Percentiles rank a stretch among this genome's conserved stretches.
Evolutionary conservation across 2,888 invertebrate species (phyloP).

Genomic region (Watsonalla cultraria): DNA sequence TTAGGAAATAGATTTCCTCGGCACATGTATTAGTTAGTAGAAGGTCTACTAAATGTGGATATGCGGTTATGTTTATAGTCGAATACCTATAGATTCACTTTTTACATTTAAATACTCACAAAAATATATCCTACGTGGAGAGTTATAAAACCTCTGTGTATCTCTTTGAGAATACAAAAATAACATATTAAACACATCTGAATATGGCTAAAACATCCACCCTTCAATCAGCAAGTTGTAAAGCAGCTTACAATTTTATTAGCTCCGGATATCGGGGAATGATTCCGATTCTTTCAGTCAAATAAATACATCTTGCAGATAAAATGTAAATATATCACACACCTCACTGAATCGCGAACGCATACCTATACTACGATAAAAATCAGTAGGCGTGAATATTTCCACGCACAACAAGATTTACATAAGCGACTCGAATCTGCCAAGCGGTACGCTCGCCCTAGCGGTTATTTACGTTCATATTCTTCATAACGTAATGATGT

Average conservation of each 20-base stretch:
- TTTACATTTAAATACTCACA: too few species aligned
- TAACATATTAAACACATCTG: too few species aligned
- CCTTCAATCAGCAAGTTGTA: not conserved
- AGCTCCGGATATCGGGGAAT: conserved; percentile 13
- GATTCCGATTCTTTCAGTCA: conserved; percentile 23
- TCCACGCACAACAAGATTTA: conserved; percentile 45
- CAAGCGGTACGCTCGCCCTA: conserved; percentile 2
- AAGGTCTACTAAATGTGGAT: too few species aligned
- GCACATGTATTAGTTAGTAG: too few species aligned
- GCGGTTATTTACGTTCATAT: conserved; percentile 14
- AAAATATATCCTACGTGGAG: too few species aligned
- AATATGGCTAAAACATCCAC: too few species aligned
- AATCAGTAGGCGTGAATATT: conserved; percentile 49
- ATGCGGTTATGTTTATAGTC: too few species aligned
- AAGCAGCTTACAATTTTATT: not conserved
- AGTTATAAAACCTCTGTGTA: too few species aligned
- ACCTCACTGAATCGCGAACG: conserved; percentile 38
- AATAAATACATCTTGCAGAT: conserved; percentile 27
- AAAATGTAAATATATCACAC: conserved; percentile 45
- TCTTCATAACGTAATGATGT: conserved; percentile 12
- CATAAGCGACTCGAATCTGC: conserved; percentile 27
- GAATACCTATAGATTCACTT: too few species aligned
- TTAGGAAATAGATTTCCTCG: too few species aligned
- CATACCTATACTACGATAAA: conserved; percentile 34
- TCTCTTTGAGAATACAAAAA: too few species aligned